Conservation (phyloP, 2,113 vertebrate species). For the Ceuthmochares aereus region DNA sequence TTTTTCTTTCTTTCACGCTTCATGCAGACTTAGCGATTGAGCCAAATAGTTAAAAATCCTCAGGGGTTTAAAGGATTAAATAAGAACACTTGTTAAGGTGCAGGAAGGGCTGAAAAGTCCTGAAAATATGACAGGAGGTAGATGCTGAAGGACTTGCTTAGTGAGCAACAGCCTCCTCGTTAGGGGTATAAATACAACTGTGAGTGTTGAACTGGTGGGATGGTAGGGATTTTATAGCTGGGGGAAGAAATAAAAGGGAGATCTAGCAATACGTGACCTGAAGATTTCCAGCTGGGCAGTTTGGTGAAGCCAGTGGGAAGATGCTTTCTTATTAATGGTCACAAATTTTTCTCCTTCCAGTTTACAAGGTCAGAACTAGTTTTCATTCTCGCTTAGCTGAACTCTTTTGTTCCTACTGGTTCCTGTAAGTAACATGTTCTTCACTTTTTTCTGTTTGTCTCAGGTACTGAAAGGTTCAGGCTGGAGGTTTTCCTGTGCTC, state of each 20-base stretch:
- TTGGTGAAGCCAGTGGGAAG: neutral
- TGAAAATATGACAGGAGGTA: neutral
- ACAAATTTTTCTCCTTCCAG: neutral
- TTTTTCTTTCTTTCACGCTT: neutral
- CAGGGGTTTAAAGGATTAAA: conserved; percentile 41
- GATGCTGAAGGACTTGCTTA: neutral
- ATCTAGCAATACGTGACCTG: neutral
- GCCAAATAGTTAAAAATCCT: conserved; percentile 39
- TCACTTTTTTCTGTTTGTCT: conserved; percentile 25
- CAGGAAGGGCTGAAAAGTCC: neutral
- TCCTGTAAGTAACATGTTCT: conserved; percentile 11
- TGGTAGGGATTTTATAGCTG: neutral
- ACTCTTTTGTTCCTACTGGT: neutral
- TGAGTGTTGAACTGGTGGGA: neutral
- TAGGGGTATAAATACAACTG: neutral
- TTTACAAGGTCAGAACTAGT: neutral
- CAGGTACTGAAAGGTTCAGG: conserved; percentile 49
- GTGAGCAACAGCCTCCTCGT: neutral
- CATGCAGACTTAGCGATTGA: neutral
- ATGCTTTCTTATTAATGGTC: neutral
- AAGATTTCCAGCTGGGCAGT: neutral
- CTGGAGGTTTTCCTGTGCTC: neutral
- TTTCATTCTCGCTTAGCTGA: neutral
- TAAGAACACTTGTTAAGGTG: neutral
- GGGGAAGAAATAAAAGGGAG: neutral